Conservation (phyloP, 2,797 vertebrate species). For the Urosaurus nigricauda region DNA sequence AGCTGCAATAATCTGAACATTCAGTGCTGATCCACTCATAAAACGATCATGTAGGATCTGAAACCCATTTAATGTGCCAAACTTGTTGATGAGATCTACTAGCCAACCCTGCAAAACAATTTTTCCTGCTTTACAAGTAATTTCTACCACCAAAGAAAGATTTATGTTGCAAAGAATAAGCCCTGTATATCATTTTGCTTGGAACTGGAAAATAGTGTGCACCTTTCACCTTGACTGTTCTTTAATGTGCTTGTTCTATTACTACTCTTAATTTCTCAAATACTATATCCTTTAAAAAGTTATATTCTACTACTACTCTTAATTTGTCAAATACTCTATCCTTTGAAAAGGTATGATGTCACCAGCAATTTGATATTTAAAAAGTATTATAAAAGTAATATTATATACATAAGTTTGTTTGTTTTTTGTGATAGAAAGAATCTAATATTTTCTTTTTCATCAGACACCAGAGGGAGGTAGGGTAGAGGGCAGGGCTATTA, state of each 20-base stretch:
- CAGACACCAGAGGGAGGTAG: not conserved
- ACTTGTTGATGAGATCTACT: slow-evolving; percentile 99
- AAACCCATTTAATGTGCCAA: slow-evolving; percentile 99
- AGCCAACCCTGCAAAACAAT: slow-evolving; percentile 92
- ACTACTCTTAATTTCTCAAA: not conserved
- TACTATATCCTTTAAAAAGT: not conserved
- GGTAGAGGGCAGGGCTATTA: too few species aligned
- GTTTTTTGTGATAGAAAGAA: not conserved
- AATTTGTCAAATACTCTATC: not conserved
- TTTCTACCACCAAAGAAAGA: slow-evolving; percentile 24
- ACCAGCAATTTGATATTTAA: not conserved
- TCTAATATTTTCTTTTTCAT: not conserved
- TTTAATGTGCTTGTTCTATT: not conserved
- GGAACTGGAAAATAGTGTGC: not conserved
- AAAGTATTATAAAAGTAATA: not conserved
- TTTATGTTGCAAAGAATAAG: not conserved
- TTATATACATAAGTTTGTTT: not conserved
- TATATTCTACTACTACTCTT: not conserved
- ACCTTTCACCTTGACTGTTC: not conserved
- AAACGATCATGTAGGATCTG: slow-evolving; percentile 99
- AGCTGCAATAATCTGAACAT: slow-evolving; percentile 99
- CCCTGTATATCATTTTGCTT: not conserved
- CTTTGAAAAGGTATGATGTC: not conserved
- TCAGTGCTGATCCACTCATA: slow-evolving; percentile 97
- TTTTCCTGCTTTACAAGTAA: slow-evolving; percentile 44